These are phyloP conservation scores for Passerculus sandwichensis DNA, from an alignment of 2,797 vertebrate genomes.

Conservation along the genomic window DNA sequence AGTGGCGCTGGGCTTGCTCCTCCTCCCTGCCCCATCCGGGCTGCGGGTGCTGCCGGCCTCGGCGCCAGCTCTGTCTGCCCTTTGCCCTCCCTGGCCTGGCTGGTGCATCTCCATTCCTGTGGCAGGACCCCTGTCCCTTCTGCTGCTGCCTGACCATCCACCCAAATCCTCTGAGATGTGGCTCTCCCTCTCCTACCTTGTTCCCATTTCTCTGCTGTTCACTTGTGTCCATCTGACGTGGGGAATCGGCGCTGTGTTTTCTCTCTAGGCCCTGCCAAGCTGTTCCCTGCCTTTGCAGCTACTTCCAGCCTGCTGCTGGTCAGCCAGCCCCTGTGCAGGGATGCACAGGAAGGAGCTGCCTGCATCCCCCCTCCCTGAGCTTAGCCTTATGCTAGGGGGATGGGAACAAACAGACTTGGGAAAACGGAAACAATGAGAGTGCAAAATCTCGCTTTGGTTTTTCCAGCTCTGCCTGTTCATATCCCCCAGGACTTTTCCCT, in stretches of 20 bases:
- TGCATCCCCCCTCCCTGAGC: not conserved
- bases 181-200: not conserved
- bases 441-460: not conserved
- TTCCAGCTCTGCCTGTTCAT: not conserved
- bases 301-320: not conserved
- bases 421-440: not conserved
- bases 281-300: not conserved
- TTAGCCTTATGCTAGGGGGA: not conserved
- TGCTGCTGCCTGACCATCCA: not conserved
- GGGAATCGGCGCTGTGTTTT: not conserved
- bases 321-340: not conserved
- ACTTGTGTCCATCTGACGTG: fast-evolving
- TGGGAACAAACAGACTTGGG: not conserved
- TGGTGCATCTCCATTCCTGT: not conserved
- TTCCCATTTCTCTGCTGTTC: fast-evolving
- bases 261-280: not conserved
- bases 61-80: not conserved
- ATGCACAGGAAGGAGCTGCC: not conserved
- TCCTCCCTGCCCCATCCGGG: not conserved
- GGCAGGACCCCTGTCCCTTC: not conserved
- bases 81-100: not conserved
- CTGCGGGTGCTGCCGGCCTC: not conserved
- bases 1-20: not conserved
- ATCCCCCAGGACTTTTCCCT: not conserved
- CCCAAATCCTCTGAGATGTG: fast-evolving